A percentile compares a stretch with the other conserved stretches of the same genome.
These are phyloP conservation scores for Conops quadrifasciatus DNA, from an alignment of 2,888 invertebrate species.

Conservation along the genomic window DNA sequence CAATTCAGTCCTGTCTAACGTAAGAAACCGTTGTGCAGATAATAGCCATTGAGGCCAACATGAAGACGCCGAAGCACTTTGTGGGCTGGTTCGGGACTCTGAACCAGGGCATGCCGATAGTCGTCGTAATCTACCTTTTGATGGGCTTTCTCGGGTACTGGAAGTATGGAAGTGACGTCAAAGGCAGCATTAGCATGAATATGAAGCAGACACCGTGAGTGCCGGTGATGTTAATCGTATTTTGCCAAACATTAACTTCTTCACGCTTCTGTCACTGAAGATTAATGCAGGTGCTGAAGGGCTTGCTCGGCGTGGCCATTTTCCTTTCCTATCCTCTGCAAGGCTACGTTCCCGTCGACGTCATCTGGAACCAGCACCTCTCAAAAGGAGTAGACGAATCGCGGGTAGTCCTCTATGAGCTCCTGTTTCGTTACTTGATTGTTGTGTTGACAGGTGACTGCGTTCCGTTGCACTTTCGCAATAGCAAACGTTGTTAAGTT, in stretches of 20 bases:
- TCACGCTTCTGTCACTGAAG: constrained; percentile 64
- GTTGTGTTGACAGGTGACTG: constrained; percentile 71
- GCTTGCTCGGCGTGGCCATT: constrained; percentile 83
- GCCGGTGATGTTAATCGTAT: constrained; percentile 66
- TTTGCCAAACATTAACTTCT: background rate
- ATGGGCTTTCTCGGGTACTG: constrained; percentile 93
- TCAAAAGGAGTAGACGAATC: constrained; percentile 39
- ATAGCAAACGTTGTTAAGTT: background rate
- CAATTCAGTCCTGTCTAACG: too few relatives aligned
- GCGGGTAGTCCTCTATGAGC: constrained; percentile 67
- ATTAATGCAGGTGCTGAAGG: constrained; percentile 77
- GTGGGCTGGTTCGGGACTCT: constrained; percentile 87
- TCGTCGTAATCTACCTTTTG: constrained; percentile 80
- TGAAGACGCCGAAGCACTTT: constrained; percentile 87
- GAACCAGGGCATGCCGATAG: constrained; percentile 84
- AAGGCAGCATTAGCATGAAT: constrained; percentile 74
- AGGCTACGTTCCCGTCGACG: constrained; percentile 95
- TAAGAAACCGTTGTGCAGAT: constrained; percentile 69
- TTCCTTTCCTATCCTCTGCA: constrained; percentile 93
- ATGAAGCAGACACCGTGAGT: constrained; percentile 79
- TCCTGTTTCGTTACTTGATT: constrained; percentile 73
- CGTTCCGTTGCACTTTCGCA: constrained; percentile 39
- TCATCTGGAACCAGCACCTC: constrained; percentile 76
- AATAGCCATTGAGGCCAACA: constrained; percentile 92
- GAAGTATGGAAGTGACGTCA: constrained; percentile 77